Evolutionary conservation across 2,888 invertebrate species (phyloP).

Genomic region (Agonopterix arenella): DNA sequence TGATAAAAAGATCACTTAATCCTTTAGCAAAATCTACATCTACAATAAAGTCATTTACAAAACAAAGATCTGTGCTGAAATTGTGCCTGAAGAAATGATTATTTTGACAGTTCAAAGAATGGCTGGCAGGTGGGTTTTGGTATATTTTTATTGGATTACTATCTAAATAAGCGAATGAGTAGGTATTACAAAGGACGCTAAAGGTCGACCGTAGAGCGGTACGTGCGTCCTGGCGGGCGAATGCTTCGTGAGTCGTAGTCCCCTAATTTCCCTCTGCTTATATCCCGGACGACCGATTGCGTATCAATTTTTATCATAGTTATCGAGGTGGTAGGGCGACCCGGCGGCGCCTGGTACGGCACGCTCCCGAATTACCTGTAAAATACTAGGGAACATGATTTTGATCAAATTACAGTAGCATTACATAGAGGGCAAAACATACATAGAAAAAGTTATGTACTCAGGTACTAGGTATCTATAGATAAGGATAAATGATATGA

Average conservation of each 20-base stretch:
- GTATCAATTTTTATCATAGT: slow-evolving; percentile 53
- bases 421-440: no score
- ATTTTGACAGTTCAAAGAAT: slow-evolving; percentile 64
- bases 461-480: no score
- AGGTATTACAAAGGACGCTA: neutral
- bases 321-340: slow-evolving; percentile 39
- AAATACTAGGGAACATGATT: slow-evolving; percentile 11
- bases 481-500: no score
- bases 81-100: slow-evolving; percentile 25
- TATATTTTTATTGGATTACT: slow-evolving; percentile 3
- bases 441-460: no score
- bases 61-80: slow-evolving; percentile 1
- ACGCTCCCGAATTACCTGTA: slow-evolving; percentile 29
- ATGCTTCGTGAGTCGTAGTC: slow-evolving; percentile 29
- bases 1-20: slow-evolving; percentile 4
- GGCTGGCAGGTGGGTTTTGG: slow-evolving; percentile 61
- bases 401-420: no score
- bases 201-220: slow-evolving; percentile 5
- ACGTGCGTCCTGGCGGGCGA: slow-evolving; percentile 23
- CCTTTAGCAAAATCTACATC: neutral
- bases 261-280: slow-evolving; percentile 37
- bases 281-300: slow-evolving; percentile 25
- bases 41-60: neutral
- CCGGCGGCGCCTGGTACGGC: slow-evolving; percentile 58
- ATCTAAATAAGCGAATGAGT: neutral